Evolutionary conservation across 2,797 vertebrate genomes (phyloP).

Genomic region (Chelmon rostratus): DNA sequence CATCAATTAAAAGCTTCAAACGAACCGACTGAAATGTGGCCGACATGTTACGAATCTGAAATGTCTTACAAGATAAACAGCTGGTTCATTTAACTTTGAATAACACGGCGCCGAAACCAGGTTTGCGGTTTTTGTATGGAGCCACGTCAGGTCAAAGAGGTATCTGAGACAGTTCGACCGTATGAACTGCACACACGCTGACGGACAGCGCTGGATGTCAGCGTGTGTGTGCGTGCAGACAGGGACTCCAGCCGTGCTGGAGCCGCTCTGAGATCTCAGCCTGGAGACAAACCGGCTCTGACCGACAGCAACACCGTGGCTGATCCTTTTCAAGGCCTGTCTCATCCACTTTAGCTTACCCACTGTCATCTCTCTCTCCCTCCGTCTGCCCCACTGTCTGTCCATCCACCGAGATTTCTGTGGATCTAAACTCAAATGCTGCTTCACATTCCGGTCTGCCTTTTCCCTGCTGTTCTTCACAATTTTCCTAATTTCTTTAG

Average conservation of each 20-base stretch:
- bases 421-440: conserved; percentile 15
- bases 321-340: conserved; percentile 76
- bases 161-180: conserved; percentile 12
- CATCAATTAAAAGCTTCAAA: conserved; percentile 14
- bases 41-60: conserved; percentile 11
- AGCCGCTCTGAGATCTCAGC: conserved; percentile 50
- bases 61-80: conserved; percentile 14
- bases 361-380: conserved; percentile 56
- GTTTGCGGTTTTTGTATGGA: conserved; percentile 9
- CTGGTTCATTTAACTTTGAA: conserved; percentile 18
- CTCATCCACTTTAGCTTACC: conserved; percentile 70
- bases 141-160: conserved; percentile 17
- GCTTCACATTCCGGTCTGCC: conserved; percentile 12
- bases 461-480: background rate
- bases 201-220: conserved; percentile 13
- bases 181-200: background rate
- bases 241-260: conserved; percentile 19
- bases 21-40: conserved; percentile 27
- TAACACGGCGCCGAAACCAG: conserved; percentile 15
- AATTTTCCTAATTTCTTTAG: background rate
- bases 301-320: conserved; percentile 56
- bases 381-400: conserved; percentile 7
- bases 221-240: conserved; percentile 19
- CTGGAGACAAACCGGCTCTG: conserved; percentile 59
- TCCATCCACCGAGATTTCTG: conserved; percentile 16